Evolutionary conservation across 2,888 invertebrate species (phyloP).

Genomic region (Eurytoma adleriae): DNA sequence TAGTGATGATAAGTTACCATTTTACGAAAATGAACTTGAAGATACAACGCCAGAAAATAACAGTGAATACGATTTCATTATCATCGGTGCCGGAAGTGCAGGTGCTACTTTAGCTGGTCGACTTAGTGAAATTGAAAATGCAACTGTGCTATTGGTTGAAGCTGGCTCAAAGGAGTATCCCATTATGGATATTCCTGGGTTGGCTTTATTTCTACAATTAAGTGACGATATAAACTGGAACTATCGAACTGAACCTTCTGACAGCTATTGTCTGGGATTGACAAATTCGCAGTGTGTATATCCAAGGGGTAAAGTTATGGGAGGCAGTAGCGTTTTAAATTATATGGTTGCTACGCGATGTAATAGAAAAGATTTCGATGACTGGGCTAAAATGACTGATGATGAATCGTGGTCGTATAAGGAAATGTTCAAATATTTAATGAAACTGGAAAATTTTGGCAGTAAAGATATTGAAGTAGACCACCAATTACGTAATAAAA

Average conservation of each 20-base stretch:
- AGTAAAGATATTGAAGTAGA: conserved; percentile 74
- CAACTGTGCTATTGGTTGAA: conserved; percentile 89
- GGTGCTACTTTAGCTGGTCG: conserved; percentile 92
- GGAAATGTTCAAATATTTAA: conserved; percentile 86
- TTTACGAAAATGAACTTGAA: conserved; percentile 76
- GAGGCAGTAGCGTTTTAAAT: neutral
- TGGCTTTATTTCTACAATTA: conserved; percentile 90
- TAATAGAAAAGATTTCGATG: conserved; percentile 90
- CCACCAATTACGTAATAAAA: conserved; percentile 77
- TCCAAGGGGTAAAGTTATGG: conserved; percentile 84
- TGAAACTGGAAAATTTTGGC: conserved; percentile 85
- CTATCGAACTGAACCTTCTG: conserved; percentile 87
- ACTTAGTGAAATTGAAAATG: conserved; percentile 87
- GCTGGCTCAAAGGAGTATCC: conserved; percentile 93
- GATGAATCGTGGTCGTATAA: conserved; percentile 86
- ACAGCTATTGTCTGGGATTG: conserved; percentile 91
- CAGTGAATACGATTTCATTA: conserved; percentile 88
- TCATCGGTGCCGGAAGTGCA: conserved; percentile 92
- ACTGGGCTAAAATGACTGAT: conserved; percentile 86
- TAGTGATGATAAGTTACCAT: neutral
- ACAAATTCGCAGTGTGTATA: conserved; percentile 91
- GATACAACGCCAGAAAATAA: conserved; percentile 76
- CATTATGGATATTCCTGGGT: conserved; percentile 90
- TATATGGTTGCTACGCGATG: conserved; percentile 94
- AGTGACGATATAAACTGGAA: conserved; percentile 93